Evolutionary conservation across 2,797 vertebrate genomes (phyloP), one percentile per base, ranked within the genome.

Genomic region (Coluber constrictor): DNA sequence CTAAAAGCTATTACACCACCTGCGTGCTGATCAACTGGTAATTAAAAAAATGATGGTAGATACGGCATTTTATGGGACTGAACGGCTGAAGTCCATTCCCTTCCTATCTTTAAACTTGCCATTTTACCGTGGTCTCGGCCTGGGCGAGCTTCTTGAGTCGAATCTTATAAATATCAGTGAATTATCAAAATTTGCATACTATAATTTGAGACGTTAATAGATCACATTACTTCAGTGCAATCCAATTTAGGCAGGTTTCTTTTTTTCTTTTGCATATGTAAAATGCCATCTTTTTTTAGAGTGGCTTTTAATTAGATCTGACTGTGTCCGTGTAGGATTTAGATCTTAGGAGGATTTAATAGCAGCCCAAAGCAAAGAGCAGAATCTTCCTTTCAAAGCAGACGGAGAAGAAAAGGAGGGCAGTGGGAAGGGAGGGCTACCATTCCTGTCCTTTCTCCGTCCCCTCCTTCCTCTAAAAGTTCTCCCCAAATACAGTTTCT

Each of bases 1-100:
- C 96, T 97, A 96, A 97, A 97, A 97, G 96, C 96, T 96, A 96
- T 97, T 97, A 96, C 96, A 59, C 96, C 95, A 96, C 96, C 96
- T 96, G 93, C 95, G 95, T 96, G 96, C 96, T 96, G 96, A 97
- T 97, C 96, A 96, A 97, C 97, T 95, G 96, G 96, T 97, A 97
- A 97, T 97, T 97, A 97, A 97, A 97, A 97, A 97, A 95, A 96
- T 96, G 95, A 96, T 95, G 94, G 95, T 95, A 93, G 95, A 95
- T 96, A 95, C 0, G 93, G 93, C 90, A 94, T 96, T 97, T 97
- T 93, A 54, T 90, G 94, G 92, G 95, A 95, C 96, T 93, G 96
- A 89, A 93, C 96, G 61, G 93, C 95, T 91, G 95, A 70, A 83
- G 66, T 92, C 94, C 97, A 94, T 95, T 95, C 94, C 95, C 96